Evolutionary conservation across 1,140 invertebrate species (phyloP).

Genomic region (Andricus grossulariae): DNA sequence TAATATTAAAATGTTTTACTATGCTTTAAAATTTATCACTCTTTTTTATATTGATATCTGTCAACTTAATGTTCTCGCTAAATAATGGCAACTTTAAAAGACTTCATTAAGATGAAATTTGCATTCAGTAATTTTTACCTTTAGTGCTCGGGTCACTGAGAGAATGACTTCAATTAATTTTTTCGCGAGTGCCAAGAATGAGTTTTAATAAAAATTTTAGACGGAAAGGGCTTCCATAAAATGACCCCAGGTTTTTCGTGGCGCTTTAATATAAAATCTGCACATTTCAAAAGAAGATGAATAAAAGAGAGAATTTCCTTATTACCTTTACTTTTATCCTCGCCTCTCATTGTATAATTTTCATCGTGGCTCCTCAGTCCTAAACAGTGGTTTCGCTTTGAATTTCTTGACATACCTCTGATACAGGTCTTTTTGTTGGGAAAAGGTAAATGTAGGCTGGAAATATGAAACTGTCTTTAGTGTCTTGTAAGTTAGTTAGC

Average conservation of each 20-base stretch:
- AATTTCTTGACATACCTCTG: neutral
- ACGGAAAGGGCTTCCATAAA: constrained; percentile 10
- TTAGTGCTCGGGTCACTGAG: neutral
- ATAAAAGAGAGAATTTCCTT: constrained; percentile 20
- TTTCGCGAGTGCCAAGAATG: neutral
- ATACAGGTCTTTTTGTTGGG: neutral
- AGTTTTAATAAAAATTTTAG: constrained; percentile 23
- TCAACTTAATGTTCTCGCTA: neutral
- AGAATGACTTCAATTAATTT: constrained; percentile 27
- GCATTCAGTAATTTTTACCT: no score
- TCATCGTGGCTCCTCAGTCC: neutral
- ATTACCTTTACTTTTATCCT: constrained; percentile 20
- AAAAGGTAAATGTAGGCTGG: neutral
- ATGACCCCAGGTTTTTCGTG: constrained; percentile 17
- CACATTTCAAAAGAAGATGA: constrained; percentile 22
- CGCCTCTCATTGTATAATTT: constrained; percentile 17
- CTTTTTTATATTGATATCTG: no score
- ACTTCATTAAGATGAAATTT: neutral
- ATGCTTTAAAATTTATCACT: no score
- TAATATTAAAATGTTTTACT: no score
- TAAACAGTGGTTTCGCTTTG: neutral
- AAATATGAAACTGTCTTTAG: constrained; percentile 1
- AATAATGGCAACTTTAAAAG: neutral
- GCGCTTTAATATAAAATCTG: constrained; percentile 23
- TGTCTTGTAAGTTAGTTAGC: neutral